Evolutionary conservation across 2,888 invertebrate genomes (phyloP).

Genomic region (Diplazon laetatorius): DNA sequence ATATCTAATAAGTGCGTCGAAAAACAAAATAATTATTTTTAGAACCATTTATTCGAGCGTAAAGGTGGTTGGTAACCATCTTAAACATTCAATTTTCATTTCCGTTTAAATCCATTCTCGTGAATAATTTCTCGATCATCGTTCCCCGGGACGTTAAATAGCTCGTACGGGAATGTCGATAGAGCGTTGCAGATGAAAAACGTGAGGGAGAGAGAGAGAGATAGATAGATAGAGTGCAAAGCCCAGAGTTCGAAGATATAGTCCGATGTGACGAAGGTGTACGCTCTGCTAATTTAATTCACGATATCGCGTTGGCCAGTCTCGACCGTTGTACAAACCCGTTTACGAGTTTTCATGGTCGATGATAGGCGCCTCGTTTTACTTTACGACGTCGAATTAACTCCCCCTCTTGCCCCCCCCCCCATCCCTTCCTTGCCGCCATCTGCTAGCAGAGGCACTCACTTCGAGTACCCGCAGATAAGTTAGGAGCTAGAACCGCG

Average conservation of each 20-base stretch:
- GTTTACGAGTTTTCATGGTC: slow-evolving; percentile 62
- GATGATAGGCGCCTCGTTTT: slow-evolving; percentile 65
- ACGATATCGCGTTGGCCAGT: slow-evolving; percentile 22
- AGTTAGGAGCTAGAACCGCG: slow-evolving; percentile 25
- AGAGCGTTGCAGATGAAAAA: not conserved
- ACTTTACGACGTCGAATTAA: slow-evolving; percentile 67
- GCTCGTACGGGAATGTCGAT: slow-evolving; percentile 53
- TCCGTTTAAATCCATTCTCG: slow-evolving; percentile 40
- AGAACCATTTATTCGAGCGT: not conserved
- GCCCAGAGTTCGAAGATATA: too few relatives aligned
- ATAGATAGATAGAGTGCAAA: too few relatives aligned
- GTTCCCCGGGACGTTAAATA: slow-evolving; percentile 5
- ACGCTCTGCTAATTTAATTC: slow-evolving; percentile 37
- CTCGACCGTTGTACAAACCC: slow-evolving; percentile 38
- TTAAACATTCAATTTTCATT: not conserved
- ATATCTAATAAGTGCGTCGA: too few relatives aligned
- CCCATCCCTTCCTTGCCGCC: too few relatives aligned
- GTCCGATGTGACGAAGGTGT: slow-evolving; percentile 1
- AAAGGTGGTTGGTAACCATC: too few relatives aligned
- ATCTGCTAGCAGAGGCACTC: too few relatives aligned
- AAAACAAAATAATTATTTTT: too few relatives aligned
- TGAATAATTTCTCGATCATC: slow-evolving; percentile 31
- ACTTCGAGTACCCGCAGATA: too few relatives aligned
- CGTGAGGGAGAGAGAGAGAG: not conserved
- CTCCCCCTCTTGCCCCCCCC: slow-evolving; percentile 31